Evolutionary conservation across 2,113 vertebrate genomes (phyloP), one percentile per base, ranked within the genome.

Genomic region (Anguilla japonica): DNA sequence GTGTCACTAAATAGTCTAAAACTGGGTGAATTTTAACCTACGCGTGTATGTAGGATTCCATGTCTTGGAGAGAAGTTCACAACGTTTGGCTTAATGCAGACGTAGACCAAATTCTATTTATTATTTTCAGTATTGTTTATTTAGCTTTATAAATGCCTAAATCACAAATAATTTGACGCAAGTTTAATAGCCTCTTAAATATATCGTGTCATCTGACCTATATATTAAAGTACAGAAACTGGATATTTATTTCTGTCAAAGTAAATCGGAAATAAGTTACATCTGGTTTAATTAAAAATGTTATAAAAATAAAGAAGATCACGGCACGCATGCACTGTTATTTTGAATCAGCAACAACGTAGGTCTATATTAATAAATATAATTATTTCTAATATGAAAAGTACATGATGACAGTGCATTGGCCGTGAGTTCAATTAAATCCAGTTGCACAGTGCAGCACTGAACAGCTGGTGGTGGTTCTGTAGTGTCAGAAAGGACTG

Each of bases 401-500:
- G 71, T n/a, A 75, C 26, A 75, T 34, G n/a, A 75, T 34, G n/a
- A 75, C 71, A 75, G n/a, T 29, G 26, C 26, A 11, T 29, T 34
- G 71, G n/a, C 71, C 29, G n/a, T 8, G n/a, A 34, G 5, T 2
- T 34, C 34, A 75, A 75, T 75, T 7, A 75, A 75, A 75, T 34
- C 11, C 71, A 75, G 50, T 83, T 13, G 26, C n/a, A 40, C n/a
- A 5, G n/a, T 53, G n/a, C 20, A 11, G 50, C 40, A 20, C 60
- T 13, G 83, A 84, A 84, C 83, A 84, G 83, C 83, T 84, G 83
- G 90, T 87, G 89, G 87, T 89, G 22, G 83, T 39, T 83, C 6
- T 85, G 91, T 89, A 92, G 92, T 93, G 90, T 92, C 87, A 91
- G 86, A 11, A 84, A 88, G 67, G 40, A 85, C 88, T 90, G 90